A percentile compares a stretch with the other conserved stretches of the same genome.
phyloP scores from a whole-genome alignment of 2,888 invertebrate species.

The Caenorhabditis sp. region DNA sequence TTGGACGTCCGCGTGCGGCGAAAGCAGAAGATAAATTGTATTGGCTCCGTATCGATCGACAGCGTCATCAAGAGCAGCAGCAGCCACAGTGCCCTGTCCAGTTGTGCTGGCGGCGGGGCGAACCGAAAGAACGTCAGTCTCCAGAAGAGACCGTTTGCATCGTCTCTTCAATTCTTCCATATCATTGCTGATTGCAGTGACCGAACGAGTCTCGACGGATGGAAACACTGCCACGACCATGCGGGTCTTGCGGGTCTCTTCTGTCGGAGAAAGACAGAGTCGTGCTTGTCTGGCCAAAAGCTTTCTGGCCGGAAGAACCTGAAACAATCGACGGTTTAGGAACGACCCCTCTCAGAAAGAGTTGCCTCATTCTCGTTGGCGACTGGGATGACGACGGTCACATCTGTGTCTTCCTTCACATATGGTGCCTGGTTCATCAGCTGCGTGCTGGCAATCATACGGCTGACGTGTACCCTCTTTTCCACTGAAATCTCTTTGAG shows the following conservation, averaged over 20 bases:
- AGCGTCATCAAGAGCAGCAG: conserved; percentile 76
- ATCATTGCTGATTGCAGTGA: conserved; percentile 69
- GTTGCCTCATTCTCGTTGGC: conserved; percentile 60
- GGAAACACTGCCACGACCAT: conserved; percentile 71
- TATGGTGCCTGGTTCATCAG: conserved; percentile 88
- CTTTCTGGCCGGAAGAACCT: conserved; percentile 82
- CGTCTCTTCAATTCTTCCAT: conserved; percentile 74
- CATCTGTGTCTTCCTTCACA: conserved; percentile 92
- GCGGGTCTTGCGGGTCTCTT: conserved; percentile 70
- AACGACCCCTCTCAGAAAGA: not conserved
- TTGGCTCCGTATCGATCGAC: conserved; percentile 77
- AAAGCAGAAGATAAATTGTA: conserved; percentile 73
- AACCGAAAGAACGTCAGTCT: conserved; percentile 71
- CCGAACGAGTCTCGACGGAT: conserved; percentile 65
- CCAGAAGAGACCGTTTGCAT: conserved; percentile 72
- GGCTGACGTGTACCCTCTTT: conserved; percentile 85
- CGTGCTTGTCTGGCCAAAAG: conserved; percentile 87
- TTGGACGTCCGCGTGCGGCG: conserved; percentile 83
- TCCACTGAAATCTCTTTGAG: conserved; percentile 57
- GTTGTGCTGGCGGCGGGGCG: conserved; percentile 35
- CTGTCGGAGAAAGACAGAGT: conserved; percentile 84
- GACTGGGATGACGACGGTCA: conserved; percentile 87
- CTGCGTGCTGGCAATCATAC: conserved; percentile 90
- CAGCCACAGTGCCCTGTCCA: conserved; percentile 51
- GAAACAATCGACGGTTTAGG: no score